Conservation (phyloP, 23 tunicate genomes). For the Ascidia mentula region DNA sequence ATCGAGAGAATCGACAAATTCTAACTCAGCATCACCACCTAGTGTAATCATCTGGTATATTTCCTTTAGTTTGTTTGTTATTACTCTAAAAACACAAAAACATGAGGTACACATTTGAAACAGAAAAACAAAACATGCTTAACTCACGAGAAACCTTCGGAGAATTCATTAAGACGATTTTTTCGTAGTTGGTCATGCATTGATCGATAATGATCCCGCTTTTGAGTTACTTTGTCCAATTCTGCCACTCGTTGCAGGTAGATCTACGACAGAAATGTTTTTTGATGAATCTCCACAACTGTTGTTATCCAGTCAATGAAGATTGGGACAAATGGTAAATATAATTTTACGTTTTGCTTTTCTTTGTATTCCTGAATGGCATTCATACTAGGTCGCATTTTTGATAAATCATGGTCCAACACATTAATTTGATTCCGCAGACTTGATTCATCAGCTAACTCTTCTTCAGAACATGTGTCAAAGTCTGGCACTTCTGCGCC, state of each 20-base stretch:
- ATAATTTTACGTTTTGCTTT: conserved; percentile 49
- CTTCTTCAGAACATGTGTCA: conserved; percentile 61
- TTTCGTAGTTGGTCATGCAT: conserved; percentile 71
- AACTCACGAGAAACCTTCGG: conserved; percentile 62
- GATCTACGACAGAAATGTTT: conserved; percentile 13
- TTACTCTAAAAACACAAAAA: conserved; percentile 18
- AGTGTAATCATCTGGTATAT: conserved; percentile 97
- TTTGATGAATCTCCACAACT: too few species aligned
- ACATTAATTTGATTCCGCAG: conserved; percentile 31
- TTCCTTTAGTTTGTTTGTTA: conserved; percentile 88
- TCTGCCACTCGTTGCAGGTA: conserved; percentile 79
- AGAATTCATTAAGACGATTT: conserved; percentile 73
- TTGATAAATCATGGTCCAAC: conserved; percentile 41
- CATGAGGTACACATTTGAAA: not conserved
- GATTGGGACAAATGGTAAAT: too few species aligned
- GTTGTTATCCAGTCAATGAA: too few species aligned
- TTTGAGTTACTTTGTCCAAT: conserved; percentile 64
- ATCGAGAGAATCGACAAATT: conserved; percentile 91
- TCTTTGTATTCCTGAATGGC: conserved; percentile 75
- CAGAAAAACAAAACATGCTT: not conserved
- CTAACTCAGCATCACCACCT: conserved; percentile 98
- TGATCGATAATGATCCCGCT: conserved; percentile 59
- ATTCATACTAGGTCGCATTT: conserved; percentile 69
- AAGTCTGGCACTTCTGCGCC: conserved; percentile 44
- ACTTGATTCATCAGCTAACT: conserved; percentile 43